Evolutionary conservation across 2,888 invertebrate genomes (phyloP), one percentile per base, ranked within the genome.

Genomic region (Campopleginae sp.): DNA sequence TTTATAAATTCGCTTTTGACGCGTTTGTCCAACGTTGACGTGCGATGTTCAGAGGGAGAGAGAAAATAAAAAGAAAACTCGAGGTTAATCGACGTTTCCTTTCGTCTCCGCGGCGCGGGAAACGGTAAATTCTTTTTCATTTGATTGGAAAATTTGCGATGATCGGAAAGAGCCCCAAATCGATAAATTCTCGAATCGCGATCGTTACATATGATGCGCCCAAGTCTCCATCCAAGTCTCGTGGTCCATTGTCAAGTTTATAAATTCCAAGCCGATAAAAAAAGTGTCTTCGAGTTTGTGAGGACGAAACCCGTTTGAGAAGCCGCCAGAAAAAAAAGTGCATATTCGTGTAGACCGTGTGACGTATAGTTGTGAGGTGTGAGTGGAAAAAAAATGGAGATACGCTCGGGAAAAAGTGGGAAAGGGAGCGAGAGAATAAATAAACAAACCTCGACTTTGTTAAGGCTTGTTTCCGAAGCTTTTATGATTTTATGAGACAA

Each of bases 1-100:
- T 72, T 63, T 77, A 63, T 7, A 75, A 75, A 82, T 81, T 72
- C 54, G 74, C 58, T 27, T 75, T 33, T 17, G 33, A 44, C n/a
- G 27, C 70, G 44, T 78, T 51, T 78, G 72, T 54, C 27, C 76
- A 44, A n/a, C 27, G 80, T 72, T 80, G 72, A 84, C 61, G 38
- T 10, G 10, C 38, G 61, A 31, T 48, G 8, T 17, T 17, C 12
- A n/a, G 4, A 4, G n/a, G 27, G 6, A 27, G 14, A 58, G 23
- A 58, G 12, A 27, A 58, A 23, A 27, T 3, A 27, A 27, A 4
- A 33, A 48, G 51, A 79, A 51, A 77, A 58, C 10, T 17, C 19
- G 12, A 12, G 23, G 27, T 51, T 19, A 8, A 51, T 19, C 1
- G 10, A 51, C 19, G 51, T 51, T 51, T 19, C 19, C 2, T 48